phyloP scores from a whole-genome alignment of 2,113 vertebrate genomes.

The Callithrix jacchus region DNA sequence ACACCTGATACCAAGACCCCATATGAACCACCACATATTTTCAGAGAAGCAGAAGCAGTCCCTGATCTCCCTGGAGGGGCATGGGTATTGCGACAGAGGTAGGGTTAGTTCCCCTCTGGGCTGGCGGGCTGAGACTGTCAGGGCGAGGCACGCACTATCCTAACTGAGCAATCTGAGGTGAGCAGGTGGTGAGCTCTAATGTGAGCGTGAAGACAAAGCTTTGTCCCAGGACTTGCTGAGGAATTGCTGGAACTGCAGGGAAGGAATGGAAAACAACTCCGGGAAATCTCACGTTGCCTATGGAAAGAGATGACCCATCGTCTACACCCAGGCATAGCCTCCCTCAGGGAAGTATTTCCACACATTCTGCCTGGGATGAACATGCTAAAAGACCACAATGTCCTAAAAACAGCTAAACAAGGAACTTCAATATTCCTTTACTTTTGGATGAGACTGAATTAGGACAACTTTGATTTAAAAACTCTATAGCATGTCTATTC shows the following conservation, averaged over 20 bases:
- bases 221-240: not conserved
- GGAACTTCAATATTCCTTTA: not conserved
- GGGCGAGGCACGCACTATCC: not conserved
- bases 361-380: not conserved
- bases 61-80: not conserved
- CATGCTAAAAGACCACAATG: not conserved
- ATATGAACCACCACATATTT: not conserved
- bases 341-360: not conserved
- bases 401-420: not conserved
- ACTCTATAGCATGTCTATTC: not conserved
- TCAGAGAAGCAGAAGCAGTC: not conserved
- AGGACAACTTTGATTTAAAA: not conserved
- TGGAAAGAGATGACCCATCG: not conserved
- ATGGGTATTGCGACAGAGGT: fast-evolving
- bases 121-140: not conserved
- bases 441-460: not conserved
- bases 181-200: not conserved
- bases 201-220: not conserved
- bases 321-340: not conserved
- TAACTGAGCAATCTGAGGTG: not conserved
- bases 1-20: too few species aligned
- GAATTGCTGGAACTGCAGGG: not conserved
- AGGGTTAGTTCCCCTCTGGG: not conserved
- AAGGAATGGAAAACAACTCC: not conserved
- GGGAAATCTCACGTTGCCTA: fast-evolving